phyloP scores from a whole-genome alignment of 2,113 vertebrate genomes.

The Chloebia gouldiae region DNA sequence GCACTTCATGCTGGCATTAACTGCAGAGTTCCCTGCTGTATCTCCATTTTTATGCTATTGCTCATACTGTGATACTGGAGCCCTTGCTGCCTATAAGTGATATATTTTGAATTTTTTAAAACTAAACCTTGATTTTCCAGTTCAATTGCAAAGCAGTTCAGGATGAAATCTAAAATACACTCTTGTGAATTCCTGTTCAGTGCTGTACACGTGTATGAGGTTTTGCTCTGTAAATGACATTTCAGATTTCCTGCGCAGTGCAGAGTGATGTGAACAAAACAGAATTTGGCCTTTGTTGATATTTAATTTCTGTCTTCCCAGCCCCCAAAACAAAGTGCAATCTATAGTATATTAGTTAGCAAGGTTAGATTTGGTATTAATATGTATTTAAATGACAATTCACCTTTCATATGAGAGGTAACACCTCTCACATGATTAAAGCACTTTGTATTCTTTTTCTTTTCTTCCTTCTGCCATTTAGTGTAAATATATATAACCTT shows the following conservation, averaged over 20 bases:
- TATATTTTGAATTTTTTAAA: neutral
- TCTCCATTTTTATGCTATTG: neutral
- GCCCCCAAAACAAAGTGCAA: neutral
- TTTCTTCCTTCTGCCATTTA: neutral
- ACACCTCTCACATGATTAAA: neutral
- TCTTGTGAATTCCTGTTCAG: neutral
- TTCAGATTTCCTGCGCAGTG: neutral
- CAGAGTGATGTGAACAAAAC: neutral
- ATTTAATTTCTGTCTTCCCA: neutral
- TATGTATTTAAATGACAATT: neutral
- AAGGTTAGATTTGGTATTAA: neutral
- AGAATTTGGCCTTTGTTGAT: neutral
- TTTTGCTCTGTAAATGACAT: neutral
- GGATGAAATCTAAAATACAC: neutral
- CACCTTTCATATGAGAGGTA: neutral
- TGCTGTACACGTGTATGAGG: neutral
- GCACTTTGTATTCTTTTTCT: neutral
- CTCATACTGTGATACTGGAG: neutral
- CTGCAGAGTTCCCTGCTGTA: neutral
- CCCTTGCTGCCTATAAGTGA: neutral
- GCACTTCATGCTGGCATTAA: neutral
- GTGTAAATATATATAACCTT: neutral
- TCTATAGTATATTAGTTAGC: neutral
- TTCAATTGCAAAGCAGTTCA: neutral
- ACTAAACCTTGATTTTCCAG: neutral